Base-by-base conservation (phyloP, 2,113 vertebrate genomes). In the Psilopsiagon aymara region DNA sequence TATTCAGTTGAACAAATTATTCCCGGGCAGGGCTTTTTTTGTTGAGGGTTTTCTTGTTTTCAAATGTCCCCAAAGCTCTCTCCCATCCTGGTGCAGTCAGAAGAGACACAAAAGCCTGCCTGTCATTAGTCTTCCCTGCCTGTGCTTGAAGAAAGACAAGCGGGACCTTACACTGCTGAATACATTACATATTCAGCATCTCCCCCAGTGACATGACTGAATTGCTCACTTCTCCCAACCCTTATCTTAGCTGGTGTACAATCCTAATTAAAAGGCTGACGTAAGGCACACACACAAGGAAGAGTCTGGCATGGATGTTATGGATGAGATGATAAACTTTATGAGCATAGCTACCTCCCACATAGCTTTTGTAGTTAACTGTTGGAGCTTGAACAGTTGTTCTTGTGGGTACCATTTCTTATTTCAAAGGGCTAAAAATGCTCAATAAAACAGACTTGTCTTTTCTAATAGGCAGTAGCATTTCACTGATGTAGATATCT, bases 1-100 rank as follows among this genome's bases (percentile, higher is more conserved):
- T 96, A 98, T 98, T 98, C 97, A 98, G 92, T 95, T 95, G 95
- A 91, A 98, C 98, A 98, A 98, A 98, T 98, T 98, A 97, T 95
- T 95, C 96, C 67, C 68, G 88, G 91, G 92, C 96, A 95, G 67
- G 13, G 28, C 39, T 63, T 37, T 5, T 25, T 31, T 60, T 39
- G 60, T 67, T 18, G 1, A n/a, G 7, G 5, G 18, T 46, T 29
- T 39, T 35, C 28, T 59, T 37, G 17, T 44, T 20, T 16, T 9
- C 24, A 31, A 73, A 57, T 31, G 67, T 75, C 82, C 84, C 68
- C 49, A 9, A 88, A 92, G 91, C 69, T 83, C 62, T 92, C 85
- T 88, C 86, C 86, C 83, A 82, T 97, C 95, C 95, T 82, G n/a
- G 78, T 39, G 62, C 16, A 74, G 86, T 95, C 70, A 82, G 63